These are phyloP conservation scores for Abscondita cerata DNA, from an alignment of 2,888 invertebrate genomes.

Conservation along the genomic window DNA sequence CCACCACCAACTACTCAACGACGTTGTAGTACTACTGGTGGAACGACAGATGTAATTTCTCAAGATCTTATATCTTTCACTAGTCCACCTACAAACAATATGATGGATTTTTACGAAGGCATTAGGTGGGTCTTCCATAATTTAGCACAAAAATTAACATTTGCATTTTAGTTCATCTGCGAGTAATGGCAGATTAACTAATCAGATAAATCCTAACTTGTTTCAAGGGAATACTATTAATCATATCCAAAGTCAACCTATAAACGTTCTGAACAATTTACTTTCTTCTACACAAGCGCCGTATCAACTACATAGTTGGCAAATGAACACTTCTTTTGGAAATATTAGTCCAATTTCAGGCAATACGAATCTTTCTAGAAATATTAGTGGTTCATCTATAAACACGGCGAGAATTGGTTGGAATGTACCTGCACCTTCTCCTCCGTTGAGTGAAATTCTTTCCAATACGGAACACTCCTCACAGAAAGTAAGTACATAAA, in stretches of 20 bases:
- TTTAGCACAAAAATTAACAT: not conserved
- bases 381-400: not conserved
- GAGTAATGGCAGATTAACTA: slow-evolving; percentile 2
- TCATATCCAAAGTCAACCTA: slow-evolving; percentile 17
- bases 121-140: slow-evolving; percentile 28
- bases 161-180: slow-evolving; percentile 1
- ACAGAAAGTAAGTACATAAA: too few species aligned
- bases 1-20: slow-evolving; percentile 53
- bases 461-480: too few species aligned
- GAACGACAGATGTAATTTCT: slow-evolving; percentile 55
- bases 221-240: slow-evolving; percentile 10
- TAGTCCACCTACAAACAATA: slow-evolving; percentile 60
- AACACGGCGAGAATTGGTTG: slow-evolving; percentile 21
- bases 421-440: slow-evolving; percentile 18
- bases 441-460: not conserved
- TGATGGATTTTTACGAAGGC: slow-evolving; percentile 38
- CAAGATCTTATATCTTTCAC: slow-evolving; percentile 76
- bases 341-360: slow-evolving; percentile 2
- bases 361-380: slow-evolving; percentile 9
- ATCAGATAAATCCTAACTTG: slow-evolving; percentile 9
- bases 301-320: not conserved
- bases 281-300: slow-evolving; percentile 10
- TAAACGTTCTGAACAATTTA: slow-evolving; percentile 22
- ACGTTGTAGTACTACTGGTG: slow-evolving; percentile 34
- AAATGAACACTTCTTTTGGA: not conserved